Base-by-base conservation (phyloP, 2,888 invertebrate genomes). In the Cerastis rubricosa region DNA sequence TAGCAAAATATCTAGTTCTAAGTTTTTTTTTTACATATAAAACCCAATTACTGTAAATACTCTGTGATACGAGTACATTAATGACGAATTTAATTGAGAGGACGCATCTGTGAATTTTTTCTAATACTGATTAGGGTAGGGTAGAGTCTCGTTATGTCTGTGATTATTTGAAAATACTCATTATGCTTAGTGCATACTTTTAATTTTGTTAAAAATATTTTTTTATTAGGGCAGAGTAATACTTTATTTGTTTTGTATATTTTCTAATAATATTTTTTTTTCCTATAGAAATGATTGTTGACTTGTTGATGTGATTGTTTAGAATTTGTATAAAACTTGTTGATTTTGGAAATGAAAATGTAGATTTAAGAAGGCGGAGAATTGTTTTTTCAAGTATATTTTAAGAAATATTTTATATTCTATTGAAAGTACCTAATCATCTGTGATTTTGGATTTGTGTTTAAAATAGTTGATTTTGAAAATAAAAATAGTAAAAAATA, bases 21-120 rank as follows among this genome's bases (percentile, higher is more conserved):
- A 35, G 35, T 35, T 35, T 35, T 35, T 35, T 35, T 35, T 35
- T 35, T 35, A 35, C 35, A 35, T 51, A 51, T 51, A 51, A 51
- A 51, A 51, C 51, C 51, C 51, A 51, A 51, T 51, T 51, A 51
- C 51, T 51, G 51, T 51, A 51, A 51, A 51, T 51, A 51, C 61
- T 61, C 61, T 61, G 61, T 61, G 61, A 61, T 61, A 61, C 61
- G 61, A 61, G 61, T 61, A 61, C 61, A 61, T 61, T 61, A 61
- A 61, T 61, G 61, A 61, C 61, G 61, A 61, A 61, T 61, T 61
- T 61, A 61, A 61, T 61, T 61, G 61, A 61, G 61, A 61, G 61
- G 61, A 61, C 61, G 61, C 61, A 61, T 61, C 61, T 61, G 61
- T 61, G 61, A 61, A n/a, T 61, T 61, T 61, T 61, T 61, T 61